Evolutionary conservation across 1,140 invertebrate genomes (phyloP).

Genomic region (Listronotus bonariensis): DNA sequence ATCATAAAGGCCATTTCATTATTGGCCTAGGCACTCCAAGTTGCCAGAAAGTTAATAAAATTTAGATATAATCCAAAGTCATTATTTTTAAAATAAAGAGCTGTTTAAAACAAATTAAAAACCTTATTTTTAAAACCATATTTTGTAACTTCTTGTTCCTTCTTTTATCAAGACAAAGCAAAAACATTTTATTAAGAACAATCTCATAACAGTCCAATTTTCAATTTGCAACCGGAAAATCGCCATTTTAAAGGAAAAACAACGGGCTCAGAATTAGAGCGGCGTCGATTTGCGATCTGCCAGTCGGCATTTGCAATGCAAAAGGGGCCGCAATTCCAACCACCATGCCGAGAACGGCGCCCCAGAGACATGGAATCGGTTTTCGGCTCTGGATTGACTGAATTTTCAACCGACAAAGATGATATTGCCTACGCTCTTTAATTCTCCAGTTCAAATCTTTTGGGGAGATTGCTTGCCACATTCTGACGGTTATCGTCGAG

Average conservation of each 20-base stretch:
- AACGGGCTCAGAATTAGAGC: constrained; percentile 11
- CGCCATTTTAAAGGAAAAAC: constrained; percentile 22
- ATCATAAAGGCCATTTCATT: no score
- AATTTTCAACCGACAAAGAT: constrained; percentile 17
- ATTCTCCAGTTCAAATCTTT: constrained; percentile 22
- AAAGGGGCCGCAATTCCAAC: constrained; percentile 12
- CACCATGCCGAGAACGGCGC: constrained; percentile 8
- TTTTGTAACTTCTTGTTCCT: no score
- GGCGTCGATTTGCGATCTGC: constrained; percentile 13
- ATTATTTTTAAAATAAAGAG: no score
- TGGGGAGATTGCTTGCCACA: constrained; percentile 23
- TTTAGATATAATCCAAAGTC: no score
- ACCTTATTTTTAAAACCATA: no score
- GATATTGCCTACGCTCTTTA: constrained; percentile 19
- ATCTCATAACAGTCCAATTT: constrained; percentile 27
- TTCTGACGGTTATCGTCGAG: constrained; percentile 7
- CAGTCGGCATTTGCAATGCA: constrained; percentile 10
- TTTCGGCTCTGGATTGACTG: constrained; percentile 21
- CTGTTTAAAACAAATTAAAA: no score
- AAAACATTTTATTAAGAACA: not conserved
- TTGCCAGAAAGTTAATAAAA: no score
- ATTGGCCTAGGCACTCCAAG: no score
- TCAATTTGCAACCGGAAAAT: constrained; percentile 14
- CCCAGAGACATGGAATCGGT: constrained; percentile 21
- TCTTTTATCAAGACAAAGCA: not conserved